Evolutionary conservation across 2,888 invertebrate species (phyloP), one percentile per base, ranked within the genome.

Genomic region (Nemotelus nigrinus): DNA sequence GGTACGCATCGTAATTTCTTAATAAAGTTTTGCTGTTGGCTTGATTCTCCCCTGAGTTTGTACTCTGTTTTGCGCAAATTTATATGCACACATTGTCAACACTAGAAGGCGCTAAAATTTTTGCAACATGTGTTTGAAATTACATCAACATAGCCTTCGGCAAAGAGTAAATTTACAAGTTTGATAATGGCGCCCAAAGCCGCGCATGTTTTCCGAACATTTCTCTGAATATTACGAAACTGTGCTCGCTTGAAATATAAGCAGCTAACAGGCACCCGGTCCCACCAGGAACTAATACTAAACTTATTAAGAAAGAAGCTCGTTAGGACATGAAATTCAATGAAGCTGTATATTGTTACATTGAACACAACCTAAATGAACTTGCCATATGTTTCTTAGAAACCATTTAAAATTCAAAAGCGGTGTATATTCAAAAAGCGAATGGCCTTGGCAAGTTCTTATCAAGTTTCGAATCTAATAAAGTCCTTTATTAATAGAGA

Each of bases 401-500:
- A 10, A 55, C 55, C 70, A 55, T 70, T 55, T 70, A 70, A 70
- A 70, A 70, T 70, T 70, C 55, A 55, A 55, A 55, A 70, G 8
- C 55, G 43, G 55, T 10, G 55, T 70, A 10, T 25, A 45, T 44
- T 43, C 41, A 65, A 65, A 65, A 55, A n/a, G 55, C n/a, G 41
- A 5, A 55, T 10, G 55, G 39, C 53, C 39, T 55, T 67, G 48
- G 67, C 4, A 10, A 57, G 25, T 70, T 70, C 70, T 55, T 55
- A 70, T 70, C 70, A 55, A 55, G 55, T 70, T 70, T 70, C 55
- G 70, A 55, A 70, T 39, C 55, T 70, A 70, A 70, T 70, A 47
- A 70, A 70, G 70, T 44, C 55, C 70, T 70, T 70, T 70, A 70
- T 70, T 70, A 70, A 70, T 70, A 55, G 55, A 70, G 55, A 70